These are phyloP conservation scores for Zaprionus davidi DNA, from an alignment of 1,140 invertebrate species.

Conservation along the genomic window DNA sequence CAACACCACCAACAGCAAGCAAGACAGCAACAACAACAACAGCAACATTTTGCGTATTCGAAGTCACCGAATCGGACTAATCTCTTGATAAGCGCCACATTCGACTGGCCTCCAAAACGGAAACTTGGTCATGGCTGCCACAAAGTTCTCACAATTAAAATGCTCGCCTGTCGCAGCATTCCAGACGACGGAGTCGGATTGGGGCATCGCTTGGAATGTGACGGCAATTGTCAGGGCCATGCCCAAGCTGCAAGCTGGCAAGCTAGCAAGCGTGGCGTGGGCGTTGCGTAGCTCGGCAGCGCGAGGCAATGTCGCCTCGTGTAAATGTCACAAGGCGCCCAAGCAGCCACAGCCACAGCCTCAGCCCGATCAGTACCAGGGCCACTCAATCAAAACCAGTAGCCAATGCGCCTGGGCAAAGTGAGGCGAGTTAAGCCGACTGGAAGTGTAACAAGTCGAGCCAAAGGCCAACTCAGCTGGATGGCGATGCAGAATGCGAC, in stretches of 20 bases:
- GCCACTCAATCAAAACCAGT: constrained; percentile 70
- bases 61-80: constrained; percentile 63
- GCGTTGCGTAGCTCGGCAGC: constrained; percentile 78
- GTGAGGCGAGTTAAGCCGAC: constrained; percentile 43
- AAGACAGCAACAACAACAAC: constrained; percentile 24
- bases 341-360: neutral
- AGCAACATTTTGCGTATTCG: constrained; percentile 40
- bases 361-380: constrained; percentile 13
- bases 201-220: constrained; percentile 66
- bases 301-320: constrained; percentile 58
- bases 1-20: constrained; percentile 15
- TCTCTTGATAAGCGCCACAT: constrained; percentile 57
- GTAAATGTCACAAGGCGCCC: constrained; percentile 66
- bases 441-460: constrained; percentile 71
- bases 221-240: constrained; percentile 56
- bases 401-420: constrained; percentile 44
- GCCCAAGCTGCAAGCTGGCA: neutral
- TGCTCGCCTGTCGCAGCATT: constrained; percentile 58
- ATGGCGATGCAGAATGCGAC: constrained; percentile 39
- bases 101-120: constrained; percentile 41
- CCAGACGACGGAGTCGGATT: constrained; percentile 29
- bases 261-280: constrained; percentile 39
- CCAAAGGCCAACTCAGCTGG: constrained; percentile 75
- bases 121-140: constrained; percentile 67
- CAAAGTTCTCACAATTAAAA: constrained; percentile 78